A percentile compares a stretch with the other conserved stretches of the same genome.
Conservation (phyloP, 2,797 vertebrate species). For the Periparus ater region DNA sequence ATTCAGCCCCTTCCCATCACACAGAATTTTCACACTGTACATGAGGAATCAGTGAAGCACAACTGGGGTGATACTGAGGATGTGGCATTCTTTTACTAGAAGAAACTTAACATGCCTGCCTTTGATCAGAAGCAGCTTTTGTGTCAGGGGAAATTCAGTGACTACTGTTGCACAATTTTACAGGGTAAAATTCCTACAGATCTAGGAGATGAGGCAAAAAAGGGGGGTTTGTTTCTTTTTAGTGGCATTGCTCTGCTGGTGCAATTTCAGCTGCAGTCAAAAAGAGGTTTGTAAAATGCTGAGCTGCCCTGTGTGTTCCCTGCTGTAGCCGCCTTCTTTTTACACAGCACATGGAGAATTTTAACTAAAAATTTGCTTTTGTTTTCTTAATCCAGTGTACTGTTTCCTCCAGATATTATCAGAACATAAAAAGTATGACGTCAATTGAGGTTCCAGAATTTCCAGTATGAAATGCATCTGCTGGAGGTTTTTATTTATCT, state of each 20-base stretch:
- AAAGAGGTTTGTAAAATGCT: background rate
- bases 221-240: background rate
- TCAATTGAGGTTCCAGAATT: constrained; percentile 41
- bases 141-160: background rate
- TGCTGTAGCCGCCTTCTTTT: background rate
- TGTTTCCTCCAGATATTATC: constrained; percentile 49
- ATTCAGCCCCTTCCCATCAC: background rate
- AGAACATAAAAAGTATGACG: constrained; percentile 51
- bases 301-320: background rate
- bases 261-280: background rate
- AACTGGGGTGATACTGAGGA: background rate
- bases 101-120: background rate
- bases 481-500: constrained; percentile 47
- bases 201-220: background rate
- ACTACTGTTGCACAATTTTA: background rate
- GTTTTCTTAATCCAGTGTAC: constrained; percentile 26
- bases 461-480: constrained; percentile 57
- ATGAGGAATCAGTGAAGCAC: background rate
- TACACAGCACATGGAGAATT: background rate
- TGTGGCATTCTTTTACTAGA: background rate
- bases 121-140: background rate
- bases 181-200: background rate
- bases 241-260: background rate
- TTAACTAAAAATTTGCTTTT: constrained; percentile 46
- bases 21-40: background rate